Conservation (phyloP, 2,113 vertebrate species). For the Pholis gunnellus region DNA sequence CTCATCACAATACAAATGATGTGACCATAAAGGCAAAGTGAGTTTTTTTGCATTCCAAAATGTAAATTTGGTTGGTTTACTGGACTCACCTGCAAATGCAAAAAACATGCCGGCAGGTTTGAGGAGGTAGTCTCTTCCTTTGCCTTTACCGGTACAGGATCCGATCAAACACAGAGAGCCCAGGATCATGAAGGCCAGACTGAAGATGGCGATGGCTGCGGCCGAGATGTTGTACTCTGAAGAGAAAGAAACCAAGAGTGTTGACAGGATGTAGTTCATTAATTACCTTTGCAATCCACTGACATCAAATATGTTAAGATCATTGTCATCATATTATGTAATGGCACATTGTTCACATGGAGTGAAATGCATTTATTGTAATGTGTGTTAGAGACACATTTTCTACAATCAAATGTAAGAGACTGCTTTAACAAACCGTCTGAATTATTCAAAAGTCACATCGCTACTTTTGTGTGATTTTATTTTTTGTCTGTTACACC, state of each 20-base stretch:
- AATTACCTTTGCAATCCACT: neutral
- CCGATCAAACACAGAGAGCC: slow-evolving; percentile 88
- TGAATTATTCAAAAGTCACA: too few species aligned
- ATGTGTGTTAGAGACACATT: neutral
- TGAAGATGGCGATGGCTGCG: slow-evolving; percentile 96
- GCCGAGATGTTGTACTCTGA: slow-evolving; percentile 98
- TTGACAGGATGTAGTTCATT: neutral
- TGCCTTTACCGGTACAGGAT: slow-evolving; percentile 87
- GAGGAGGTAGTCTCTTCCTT: slow-evolving; percentile 90
- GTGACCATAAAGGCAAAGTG: neutral
- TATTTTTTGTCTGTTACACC: too few species aligned
- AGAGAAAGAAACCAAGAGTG: neutral
- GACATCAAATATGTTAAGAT: neutral
- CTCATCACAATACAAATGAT: neutral
- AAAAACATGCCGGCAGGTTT: slow-evolving; percentile 96
- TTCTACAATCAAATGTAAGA: too few species aligned
- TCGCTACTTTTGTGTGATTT: too few species aligned
- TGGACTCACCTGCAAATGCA: slow-evolving; percentile 89
- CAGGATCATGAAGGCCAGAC: slow-evolving; percentile 89
- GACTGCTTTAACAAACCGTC: too few species aligned
- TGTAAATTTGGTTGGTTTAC: neutral
- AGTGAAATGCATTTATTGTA: neutral
- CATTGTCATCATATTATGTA: neutral
- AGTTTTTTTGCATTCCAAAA: neutral
- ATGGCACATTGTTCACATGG: neutral